Base-by-base conservation (phyloP, 2,888 invertebrate genomes). In the Heliconius hortense region DNA sequence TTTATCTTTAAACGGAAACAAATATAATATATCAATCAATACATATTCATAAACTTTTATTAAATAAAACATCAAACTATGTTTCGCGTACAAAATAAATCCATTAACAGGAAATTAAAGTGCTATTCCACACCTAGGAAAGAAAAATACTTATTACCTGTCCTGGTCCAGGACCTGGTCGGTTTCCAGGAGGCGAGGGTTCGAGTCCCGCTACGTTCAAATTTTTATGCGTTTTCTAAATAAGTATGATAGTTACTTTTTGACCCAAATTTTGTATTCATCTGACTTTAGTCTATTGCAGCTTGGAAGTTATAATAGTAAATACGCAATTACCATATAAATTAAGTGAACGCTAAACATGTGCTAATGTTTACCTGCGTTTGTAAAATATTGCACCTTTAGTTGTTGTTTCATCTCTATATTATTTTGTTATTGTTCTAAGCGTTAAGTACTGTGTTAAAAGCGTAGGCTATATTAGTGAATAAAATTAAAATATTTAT, bases 331-430 rank as follows among this genome's bases (percentile, higher is more conserved):
- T 69, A 63, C 48, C 60, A 48, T 62, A 74, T 88, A 89, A 86
- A 88, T 87, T 85, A 87, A 87, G 83, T 86, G 86, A 87, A 88
- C 85, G 85, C 82, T 86, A 86, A 89, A 86, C 90, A 89, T 81
- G 59, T 70, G 35, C 53, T 35, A 60, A 60, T 73, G 76, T 76
- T 74, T 76, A 72, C 71, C 28, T 74, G 31, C 53, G 62, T 43
- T 53, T 24, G 35, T 74, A 69, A 74, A 31, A 74, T 69, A 69
- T 69, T 69, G 26, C 53, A 53, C 18, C 59, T 24, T 26, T 21
- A 60, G 24, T 26, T 39, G 35, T 35, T 69, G 21, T 35, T 74
- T 62, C 62, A 48, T 15, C 31, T 62, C 69, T 24, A 26, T 68
- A 74, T 26, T n/a, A 48, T 68, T 69, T 69, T 35, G 35, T 62